Percentiles rank a stretch among this genome's conserved stretches.
Conservation (phyloP, 2,113 vertebrate genomes). For the Eurystomus gularis region DNA sequence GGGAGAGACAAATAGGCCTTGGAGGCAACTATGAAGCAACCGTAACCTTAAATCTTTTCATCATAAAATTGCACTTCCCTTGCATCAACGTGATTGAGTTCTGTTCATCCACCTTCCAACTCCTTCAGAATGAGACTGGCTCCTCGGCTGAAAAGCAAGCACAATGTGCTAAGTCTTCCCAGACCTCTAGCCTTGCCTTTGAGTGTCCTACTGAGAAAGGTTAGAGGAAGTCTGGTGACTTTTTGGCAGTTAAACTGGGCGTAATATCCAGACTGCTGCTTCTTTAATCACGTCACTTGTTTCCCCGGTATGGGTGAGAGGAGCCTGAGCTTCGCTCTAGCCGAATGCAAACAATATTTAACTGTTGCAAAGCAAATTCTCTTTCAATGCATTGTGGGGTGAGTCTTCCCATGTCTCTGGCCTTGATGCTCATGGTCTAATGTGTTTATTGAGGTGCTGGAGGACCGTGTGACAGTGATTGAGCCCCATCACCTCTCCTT, state of each 20-base stretch:
- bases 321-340: neutral
- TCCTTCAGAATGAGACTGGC: neutral
- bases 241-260: neutral
- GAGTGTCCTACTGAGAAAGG: neutral
- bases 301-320: neutral
- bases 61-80: slow-evolving; percentile 5
- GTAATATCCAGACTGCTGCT: rapidly evolving
- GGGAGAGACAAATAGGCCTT: slow-evolving; percentile 50
- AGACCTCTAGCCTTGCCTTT: neutral
- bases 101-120: slow-evolving; percentile 8
- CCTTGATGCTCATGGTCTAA: slow-evolving; percentile 25
- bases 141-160: neutral
- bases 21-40: slow-evolving; percentile 21
- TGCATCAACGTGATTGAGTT: neutral
- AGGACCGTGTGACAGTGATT: slow-evolving; percentile 88
- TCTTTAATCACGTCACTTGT: neutral
- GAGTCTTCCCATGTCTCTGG: neutral
- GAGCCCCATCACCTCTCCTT: slow-evolving; percentile 88
- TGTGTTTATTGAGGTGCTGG: slow-evolving; percentile 81
- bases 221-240: neutral
- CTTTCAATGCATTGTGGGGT: neutral
- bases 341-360: neutral
- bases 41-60: slow-evolving; percentile 49
- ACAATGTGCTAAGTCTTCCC: neutral
- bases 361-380: neutral